phyloP scores from a whole-genome alignment of 2,888 invertebrate genomes.

The Acleris cristana region DNA sequence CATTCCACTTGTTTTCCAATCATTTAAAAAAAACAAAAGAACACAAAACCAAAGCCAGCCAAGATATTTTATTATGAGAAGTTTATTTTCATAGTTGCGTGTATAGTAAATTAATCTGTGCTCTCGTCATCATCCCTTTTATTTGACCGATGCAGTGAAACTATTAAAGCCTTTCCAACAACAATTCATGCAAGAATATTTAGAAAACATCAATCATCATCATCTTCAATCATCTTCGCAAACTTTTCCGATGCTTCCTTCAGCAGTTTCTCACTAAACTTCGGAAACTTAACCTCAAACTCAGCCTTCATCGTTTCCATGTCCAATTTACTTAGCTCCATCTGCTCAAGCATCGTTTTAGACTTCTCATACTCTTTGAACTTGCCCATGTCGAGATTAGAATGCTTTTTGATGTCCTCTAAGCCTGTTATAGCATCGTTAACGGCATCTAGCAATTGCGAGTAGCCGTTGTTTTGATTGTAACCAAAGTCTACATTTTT shows the following conservation, averaged over 20 bases:
- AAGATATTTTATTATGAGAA: too few relatives aligned
- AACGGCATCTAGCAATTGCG: conserved; percentile 70
- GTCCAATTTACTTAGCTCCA: conserved; percentile 60
- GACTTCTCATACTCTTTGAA: conserved; percentile 63
- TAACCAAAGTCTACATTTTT: conserved; percentile 74
- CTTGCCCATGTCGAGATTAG: conserved; percentile 60
- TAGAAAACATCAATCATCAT: conserved; percentile 38
- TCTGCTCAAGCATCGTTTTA: conserved; percentile 49
- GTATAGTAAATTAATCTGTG: too few relatives aligned
- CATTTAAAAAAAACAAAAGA: too few relatives aligned
- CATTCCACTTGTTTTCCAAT: too few relatives aligned
- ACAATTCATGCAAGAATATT: not conserved
- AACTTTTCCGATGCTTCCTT: conserved; percentile 67
- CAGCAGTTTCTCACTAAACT: conserved; percentile 65
- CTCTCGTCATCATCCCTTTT: too few relatives aligned
- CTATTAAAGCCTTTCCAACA: too few relatives aligned
- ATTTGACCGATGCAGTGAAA: too few relatives aligned
- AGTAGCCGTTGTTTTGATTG: conserved; percentile 62
- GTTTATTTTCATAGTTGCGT: too few relatives aligned
- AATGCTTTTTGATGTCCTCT: conserved; percentile 69
- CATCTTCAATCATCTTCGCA: conserved; percentile 57
- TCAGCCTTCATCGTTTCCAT: conserved; percentile 60
- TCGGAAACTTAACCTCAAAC: conserved; percentile 67
- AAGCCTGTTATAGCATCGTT: conserved; percentile 70
- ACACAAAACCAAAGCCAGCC: too few relatives aligned